Evolutionary conservation across 2,888 invertebrate genomes (phyloP).

Genomic region (Crioceris asparagi): DNA sequence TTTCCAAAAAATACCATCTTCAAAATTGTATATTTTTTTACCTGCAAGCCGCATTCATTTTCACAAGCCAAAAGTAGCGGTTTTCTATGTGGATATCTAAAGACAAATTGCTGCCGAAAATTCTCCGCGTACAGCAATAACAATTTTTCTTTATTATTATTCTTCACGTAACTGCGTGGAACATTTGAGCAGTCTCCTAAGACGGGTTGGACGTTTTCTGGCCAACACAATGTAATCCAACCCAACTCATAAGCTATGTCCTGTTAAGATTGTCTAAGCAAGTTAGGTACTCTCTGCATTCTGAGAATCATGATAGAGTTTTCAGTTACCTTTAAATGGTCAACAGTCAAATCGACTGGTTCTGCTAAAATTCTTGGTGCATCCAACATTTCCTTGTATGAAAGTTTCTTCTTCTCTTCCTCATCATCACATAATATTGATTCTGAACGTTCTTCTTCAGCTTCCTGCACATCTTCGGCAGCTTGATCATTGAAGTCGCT

Average conservation of each 20-base stretch:
- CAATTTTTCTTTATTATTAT: constrained; percentile 59
- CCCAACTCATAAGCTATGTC: constrained; percentile 50
- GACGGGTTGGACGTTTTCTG: constrained; percentile 43
- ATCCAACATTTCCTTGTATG: constrained; percentile 32
- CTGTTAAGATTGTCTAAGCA: constrained; percentile 1
- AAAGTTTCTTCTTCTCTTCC: constrained; percentile 25
- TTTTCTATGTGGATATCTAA: constrained; percentile 47
- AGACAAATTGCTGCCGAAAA: constrained; percentile 59
- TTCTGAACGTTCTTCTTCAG: not conserved
- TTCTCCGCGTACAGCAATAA: constrained; percentile 66
- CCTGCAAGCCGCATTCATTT: constrained; percentile 71
- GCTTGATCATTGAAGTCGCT: too few relatives aligned
- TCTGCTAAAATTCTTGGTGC: constrained; percentile 29
- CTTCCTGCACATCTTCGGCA: not conserved
- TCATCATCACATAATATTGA: constrained; percentile 8
- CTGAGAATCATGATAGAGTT: too few relatives aligned
- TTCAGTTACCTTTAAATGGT: constrained; percentile 39
- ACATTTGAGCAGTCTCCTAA: constrained; percentile 50
- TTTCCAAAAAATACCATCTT: not conserved
- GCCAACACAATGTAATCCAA: constrained; percentile 54
- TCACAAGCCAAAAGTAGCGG: constrained; percentile 59
- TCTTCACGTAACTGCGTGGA: constrained; percentile 54
- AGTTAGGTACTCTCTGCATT: too few relatives aligned
- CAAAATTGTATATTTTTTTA: constrained; percentile 27
- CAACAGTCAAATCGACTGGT: constrained; percentile 37